Evolutionary conservation across 2,888 invertebrate species (phyloP).

Genomic region (Didymodactylos carnosus): DNA sequence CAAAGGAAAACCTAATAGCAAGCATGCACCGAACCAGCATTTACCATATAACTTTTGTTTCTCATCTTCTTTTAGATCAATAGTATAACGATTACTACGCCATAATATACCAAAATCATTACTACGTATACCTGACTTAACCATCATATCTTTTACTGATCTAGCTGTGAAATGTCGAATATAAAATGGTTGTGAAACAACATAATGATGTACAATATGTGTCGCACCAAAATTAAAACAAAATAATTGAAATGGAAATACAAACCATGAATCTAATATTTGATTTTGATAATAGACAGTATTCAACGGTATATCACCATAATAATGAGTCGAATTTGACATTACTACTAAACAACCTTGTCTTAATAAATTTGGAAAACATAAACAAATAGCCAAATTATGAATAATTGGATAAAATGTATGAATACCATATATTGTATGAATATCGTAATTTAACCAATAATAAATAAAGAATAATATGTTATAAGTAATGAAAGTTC

Average conservation of each 20-base stretch:
- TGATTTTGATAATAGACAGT: not conserved
- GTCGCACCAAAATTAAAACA: not conserved
- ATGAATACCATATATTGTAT: not conserved
- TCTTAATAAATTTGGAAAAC: not conserved
- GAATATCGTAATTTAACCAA: not conserved
- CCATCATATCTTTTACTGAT: not conserved
- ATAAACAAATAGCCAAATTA: not conserved
- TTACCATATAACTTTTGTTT: not conserved
- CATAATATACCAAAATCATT: not conserved
- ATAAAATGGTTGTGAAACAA: not conserved
- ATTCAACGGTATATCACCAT: not conserved
- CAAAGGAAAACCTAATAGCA: not conserved
- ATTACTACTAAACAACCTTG: not conserved
- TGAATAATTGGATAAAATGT: not conserved
- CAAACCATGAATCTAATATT: not conserved
- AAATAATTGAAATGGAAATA: not conserved
- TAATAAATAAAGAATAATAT: not conserved
- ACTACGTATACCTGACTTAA: not conserved
- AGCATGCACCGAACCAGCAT: not conserved
- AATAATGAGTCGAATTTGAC: not conserved
- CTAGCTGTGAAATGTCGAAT: not conserved
- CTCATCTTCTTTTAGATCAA: not conserved
- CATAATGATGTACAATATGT: not conserved
- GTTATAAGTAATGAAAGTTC: not conserved
- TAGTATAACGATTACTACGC: not conserved